Evolutionary conservation across 2,113 vertebrate genomes (phyloP).

Genomic region (Pomatostomus ruficeps): DNA sequence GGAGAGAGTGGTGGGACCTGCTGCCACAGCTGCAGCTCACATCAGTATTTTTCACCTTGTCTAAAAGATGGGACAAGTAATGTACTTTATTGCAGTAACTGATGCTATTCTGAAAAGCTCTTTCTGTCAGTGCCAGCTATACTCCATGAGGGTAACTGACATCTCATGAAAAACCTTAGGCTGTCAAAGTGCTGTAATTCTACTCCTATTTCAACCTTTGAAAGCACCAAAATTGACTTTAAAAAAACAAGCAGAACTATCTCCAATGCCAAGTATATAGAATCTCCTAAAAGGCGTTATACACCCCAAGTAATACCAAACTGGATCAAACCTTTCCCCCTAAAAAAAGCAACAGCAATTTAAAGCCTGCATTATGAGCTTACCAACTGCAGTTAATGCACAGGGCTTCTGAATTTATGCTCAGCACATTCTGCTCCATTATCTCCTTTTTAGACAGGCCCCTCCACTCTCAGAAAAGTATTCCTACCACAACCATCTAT

Average conservation of each 20-base stretch:
- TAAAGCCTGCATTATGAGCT: not conserved
- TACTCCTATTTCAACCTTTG: not conserved
- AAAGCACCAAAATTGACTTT: not conserved
- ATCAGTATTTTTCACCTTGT: not conserved
- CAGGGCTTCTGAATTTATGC: not conserved
- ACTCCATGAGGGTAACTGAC: not conserved
- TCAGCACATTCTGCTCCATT: not conserved
- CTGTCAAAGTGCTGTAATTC: constrained; percentile 9
- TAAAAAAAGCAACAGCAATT: not conserved
- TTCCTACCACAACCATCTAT: not conserved
- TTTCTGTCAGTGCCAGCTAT: not conserved
- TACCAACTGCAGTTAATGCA: not conserved
- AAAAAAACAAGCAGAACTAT: not conserved
- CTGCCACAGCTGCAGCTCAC: not conserved
- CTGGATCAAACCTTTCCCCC: not conserved
- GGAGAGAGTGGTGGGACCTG: not conserved
- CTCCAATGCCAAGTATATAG: not conserved
- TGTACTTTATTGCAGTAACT: constrained; percentile 16
- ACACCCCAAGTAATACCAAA: not conserved
- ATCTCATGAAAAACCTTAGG: not conserved
- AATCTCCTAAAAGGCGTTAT: not conserved
- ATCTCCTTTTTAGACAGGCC: not conserved
- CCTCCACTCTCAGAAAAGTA: not conserved
- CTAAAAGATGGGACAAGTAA: not conserved
- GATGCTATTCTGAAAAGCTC: not conserved